A percentile compares a stretch with the other conserved stretches of the same genome.
Evolutionary conservation across 2,797 vertebrate species (phyloP).

Genomic region (Coregonus ussuriensis): DNA sequence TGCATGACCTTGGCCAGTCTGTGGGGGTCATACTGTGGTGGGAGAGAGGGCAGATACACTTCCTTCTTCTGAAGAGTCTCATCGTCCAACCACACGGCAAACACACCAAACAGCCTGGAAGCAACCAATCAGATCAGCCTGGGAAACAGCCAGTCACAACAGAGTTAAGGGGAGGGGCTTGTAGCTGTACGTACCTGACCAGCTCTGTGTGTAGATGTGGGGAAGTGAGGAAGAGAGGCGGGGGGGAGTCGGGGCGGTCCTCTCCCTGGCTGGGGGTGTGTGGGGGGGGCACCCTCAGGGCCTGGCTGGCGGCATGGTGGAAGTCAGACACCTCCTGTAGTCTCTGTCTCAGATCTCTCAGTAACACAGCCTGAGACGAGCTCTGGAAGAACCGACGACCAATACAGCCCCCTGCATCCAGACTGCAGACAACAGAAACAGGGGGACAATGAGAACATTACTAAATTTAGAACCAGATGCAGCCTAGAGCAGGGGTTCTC

Average conservation of each 20-base stretch:
- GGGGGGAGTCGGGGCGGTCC: conserved; percentile 51
- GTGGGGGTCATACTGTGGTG: conserved; percentile 89
- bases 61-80: conserved; percentile 93
- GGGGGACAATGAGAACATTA: background rate
- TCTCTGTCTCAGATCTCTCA: conserved; percentile 87
- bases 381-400: conserved; percentile 90
- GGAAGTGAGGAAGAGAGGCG: conserved; percentile 78
- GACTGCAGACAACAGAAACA: conserved; percentile 62
- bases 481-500: background rate
- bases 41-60: conserved; percentile 90
- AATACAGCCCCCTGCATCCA: conserved; percentile 90
- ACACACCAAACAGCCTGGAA: conserved; percentile 89
- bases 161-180: conserved; percentile 5
- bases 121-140: conserved; percentile 15
- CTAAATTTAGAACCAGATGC: background rate
- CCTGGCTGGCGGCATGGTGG: conserved; percentile 92
- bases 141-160: background rate
- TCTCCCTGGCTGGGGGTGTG: conserved; percentile 64
- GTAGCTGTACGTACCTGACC: conserved; percentile 79
- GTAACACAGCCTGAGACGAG: conserved; percentile 76
- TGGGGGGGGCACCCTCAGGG: conserved; percentile 77
- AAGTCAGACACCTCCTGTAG: conserved; percentile 91
- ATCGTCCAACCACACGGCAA: conserved; percentile 93
- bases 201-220: conserved; percentile 91
- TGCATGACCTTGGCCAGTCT: conserved; percentile 94